These are phyloP conservation scores for Eupithecia insigniata DNA, from an alignment of 2,888 invertebrate genomes.

Conservation along the genomic window DNA sequence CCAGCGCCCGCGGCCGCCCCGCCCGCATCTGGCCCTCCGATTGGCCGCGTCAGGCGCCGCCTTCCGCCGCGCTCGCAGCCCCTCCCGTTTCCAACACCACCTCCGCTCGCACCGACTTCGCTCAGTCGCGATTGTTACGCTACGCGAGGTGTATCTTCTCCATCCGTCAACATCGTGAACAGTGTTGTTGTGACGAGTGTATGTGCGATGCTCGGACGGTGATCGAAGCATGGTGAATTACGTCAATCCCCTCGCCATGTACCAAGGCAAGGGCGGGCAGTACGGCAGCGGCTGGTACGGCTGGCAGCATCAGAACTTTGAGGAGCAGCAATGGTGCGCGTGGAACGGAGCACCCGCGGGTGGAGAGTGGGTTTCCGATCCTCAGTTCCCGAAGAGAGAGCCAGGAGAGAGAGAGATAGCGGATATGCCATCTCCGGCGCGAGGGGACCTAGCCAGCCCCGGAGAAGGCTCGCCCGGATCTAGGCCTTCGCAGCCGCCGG, in stretches of 20 bases:
- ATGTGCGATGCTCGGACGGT: slow-evolving; percentile 80
- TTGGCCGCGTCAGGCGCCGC: slow-evolving; percentile 65
- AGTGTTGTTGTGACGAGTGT: slow-evolving; percentile 80
- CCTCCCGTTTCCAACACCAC: slow-evolving; percentile 53
- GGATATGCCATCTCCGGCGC: slow-evolving; percentile 77
- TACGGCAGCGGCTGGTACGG: slow-evolving; percentile 81
- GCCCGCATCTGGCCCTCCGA: slow-evolving; percentile 44
- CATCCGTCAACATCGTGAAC: slow-evolving; percentile 42
- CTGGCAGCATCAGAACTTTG: slow-evolving; percentile 81
- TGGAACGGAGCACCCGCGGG: slow-evolving; percentile 81
- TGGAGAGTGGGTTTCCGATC: slow-evolving; percentile 78
- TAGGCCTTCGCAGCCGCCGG: slow-evolving; percentile 83
- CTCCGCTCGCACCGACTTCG: slow-evolving; percentile 44
- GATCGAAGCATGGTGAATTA: slow-evolving; percentile 89
- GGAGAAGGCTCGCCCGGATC: slow-evolving; percentile 82
- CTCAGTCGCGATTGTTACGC: slow-evolving; percentile 71
- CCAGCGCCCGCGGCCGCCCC: slow-evolving; percentile 18
- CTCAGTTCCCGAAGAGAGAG: slow-evolving; percentile 77
- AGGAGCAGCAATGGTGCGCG: slow-evolving; percentile 85
- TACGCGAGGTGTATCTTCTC: slow-evolving; percentile 60
- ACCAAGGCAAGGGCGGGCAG: slow-evolving; percentile 86
- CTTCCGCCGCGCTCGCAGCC: slow-evolving; percentile 48
- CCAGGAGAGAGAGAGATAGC: slow-evolving; percentile 74
- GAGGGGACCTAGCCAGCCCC: slow-evolving; percentile 84
- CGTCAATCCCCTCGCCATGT: slow-evolving; percentile 87